Conservation (phyloP, 2,888 invertebrate species). For the Conomelus anceps region DNA sequence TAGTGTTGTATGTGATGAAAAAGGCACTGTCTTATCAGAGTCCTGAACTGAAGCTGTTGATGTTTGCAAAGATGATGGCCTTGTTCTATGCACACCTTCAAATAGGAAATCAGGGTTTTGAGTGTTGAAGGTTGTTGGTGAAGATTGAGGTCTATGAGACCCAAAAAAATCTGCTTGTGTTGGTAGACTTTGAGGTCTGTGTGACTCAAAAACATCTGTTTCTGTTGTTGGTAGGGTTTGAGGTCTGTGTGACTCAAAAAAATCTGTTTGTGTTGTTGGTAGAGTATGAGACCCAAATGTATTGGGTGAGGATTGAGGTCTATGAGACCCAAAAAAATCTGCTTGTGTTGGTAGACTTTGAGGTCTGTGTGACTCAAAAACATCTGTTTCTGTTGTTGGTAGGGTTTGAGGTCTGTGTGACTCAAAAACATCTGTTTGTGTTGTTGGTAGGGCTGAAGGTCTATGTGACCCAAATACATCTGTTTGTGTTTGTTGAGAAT, state of each 20-base stretch:
- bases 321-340: background rate
- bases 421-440: background rate
- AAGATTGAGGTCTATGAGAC: background rate
- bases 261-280: background rate
- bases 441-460: background rate
- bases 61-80: background rate
- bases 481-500: background rate
- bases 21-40: background rate
- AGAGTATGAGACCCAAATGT: background rate
- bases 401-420: background rate
- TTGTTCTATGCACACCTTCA: background rate
- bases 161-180: background rate
- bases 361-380: background rate
- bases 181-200: background rate
- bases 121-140: background rate
- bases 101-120: background rate
- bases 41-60: background rate
- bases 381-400: background rate
- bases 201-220: background rate
- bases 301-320: background rate
- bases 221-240: background rate
- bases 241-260: background rate
- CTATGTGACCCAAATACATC: background rate
- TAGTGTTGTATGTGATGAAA: background rate
- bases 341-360: background rate